These are phyloP conservation scores for Eulemur albifrons DNA, from an alignment of 2,797 vertebrate species.

Conservation along the genomic window DNA sequence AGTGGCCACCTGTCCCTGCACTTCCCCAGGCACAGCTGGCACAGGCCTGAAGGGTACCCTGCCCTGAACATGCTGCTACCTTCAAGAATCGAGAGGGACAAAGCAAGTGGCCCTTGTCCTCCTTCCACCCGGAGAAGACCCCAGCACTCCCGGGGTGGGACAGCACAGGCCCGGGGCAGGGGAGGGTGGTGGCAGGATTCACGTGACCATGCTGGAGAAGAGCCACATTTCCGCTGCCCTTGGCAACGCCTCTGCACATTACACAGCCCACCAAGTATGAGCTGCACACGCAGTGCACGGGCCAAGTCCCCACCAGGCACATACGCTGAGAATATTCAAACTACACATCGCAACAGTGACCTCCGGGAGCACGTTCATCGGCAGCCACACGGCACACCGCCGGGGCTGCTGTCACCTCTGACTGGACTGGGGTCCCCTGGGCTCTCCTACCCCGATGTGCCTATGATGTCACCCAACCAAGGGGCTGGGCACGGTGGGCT, in stretches of 20 bases:
- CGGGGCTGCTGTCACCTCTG: background rate
- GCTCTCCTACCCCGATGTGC: background rate
- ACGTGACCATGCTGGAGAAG: conserved; percentile 51
- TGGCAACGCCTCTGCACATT: conserved; percentile 64
- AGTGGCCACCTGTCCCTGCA: background rate
- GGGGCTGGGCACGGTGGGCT: too few relatives aligned
- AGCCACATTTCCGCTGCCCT: conserved; percentile 63
- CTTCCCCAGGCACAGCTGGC: background rate
- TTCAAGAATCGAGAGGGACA: background rate
- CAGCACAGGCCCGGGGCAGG: background rate
- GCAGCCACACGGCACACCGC: background rate
- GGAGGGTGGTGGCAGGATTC: background rate
- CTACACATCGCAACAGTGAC: background rate
- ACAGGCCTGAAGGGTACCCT: background rate
- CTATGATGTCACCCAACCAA: fast-evolving
- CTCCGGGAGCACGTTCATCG: fast-evolving
- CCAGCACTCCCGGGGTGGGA: background rate
- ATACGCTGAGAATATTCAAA: conserved; percentile 57
- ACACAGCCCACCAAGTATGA: conserved; percentile 78
- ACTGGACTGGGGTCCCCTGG: background rate
- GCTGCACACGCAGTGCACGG: conserved; percentile 12
- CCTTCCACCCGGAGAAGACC: background rate
- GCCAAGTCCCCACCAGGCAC: conserved; percentile 47
- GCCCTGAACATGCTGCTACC: background rate
- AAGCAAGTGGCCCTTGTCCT: background rate